Evolutionary conservation across 2,113 vertebrate species (phyloP).

Genomic region (Thalassoma bifasciatum): DNA sequence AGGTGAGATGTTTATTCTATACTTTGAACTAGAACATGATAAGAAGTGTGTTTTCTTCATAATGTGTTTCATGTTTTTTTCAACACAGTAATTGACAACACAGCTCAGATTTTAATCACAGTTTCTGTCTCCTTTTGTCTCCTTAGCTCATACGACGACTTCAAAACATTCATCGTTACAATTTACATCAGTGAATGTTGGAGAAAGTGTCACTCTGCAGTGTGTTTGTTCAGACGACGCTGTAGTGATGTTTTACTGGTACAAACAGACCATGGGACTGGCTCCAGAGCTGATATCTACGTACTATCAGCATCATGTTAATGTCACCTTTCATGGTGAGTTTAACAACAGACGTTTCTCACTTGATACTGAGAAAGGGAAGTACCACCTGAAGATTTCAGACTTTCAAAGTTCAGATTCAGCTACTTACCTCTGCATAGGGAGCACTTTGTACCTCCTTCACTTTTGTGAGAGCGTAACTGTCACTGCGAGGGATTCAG

Average conservation of each 20-base stretch:
- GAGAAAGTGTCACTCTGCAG: background rate
- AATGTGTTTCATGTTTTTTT: fast-evolving
- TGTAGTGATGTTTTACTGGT: slow-evolving; percentile 36
- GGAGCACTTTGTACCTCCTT: background rate
- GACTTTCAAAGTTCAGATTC: slow-evolving; percentile 37
- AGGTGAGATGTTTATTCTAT: slow-evolving; percentile 12
- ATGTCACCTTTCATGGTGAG: slow-evolving; percentile 11
- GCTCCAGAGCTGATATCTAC: slow-evolving; percentile 39
- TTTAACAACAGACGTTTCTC: slow-evolving; percentile 38
- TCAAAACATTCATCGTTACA: background rate
- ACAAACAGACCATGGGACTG: slow-evolving; percentile 50
- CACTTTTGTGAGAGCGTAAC: slow-evolving; percentile 5
- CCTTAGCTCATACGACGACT: slow-evolving; percentile 5
- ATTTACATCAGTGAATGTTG: background rate
- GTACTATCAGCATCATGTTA: background rate
- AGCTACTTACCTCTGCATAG: slow-evolving; percentile 49
- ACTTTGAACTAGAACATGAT: background rate
- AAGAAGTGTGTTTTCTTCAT: too few species aligned
- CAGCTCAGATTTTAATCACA: background rate
- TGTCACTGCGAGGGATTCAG: background rate
- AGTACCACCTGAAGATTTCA: slow-evolving; percentile 39
- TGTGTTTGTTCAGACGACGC: slow-evolving; percentile 1
- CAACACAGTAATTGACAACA: background rate
- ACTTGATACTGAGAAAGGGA: background rate
- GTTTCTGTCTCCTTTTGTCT: background rate